Conservation (phyloP, 1,140 invertebrate genomes). For the Holotrichia oblita region DNA sequence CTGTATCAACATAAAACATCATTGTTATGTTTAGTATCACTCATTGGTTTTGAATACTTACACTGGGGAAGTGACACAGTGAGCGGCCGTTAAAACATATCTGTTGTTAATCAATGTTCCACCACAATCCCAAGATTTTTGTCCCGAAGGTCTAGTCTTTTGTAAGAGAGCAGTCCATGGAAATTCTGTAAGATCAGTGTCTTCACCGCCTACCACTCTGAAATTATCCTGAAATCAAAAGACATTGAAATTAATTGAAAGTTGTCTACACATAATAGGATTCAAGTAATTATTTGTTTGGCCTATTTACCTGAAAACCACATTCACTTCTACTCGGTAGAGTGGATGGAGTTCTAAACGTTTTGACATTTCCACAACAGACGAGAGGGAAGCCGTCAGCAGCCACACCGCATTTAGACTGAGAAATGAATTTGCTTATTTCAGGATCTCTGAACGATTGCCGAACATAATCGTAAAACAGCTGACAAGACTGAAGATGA, state of each 20-base stretch:
- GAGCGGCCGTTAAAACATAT: slow-evolving; percentile 68
- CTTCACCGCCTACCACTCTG: slow-evolving; percentile 64
- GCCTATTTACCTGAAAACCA: slow-evolving; percentile 4
- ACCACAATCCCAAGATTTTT: slow-evolving; percentile 62
- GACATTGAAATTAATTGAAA: neutral
- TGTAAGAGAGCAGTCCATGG: slow-evolving; percentile 79
- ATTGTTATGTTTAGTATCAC: neutral
- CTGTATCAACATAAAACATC: slow-evolving; percentile 54
- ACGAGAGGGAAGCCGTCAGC: neutral
- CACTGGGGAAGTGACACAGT: slow-evolving; percentile 60
- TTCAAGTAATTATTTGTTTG: neutral
- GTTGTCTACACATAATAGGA: neutral
- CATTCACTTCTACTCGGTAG: slow-evolving; percentile 5
- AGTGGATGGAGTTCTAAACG: neutral
- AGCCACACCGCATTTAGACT: neutral
- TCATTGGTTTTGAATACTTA: neutral
- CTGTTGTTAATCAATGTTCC: slow-evolving; percentile 63
- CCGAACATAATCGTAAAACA: neutral
- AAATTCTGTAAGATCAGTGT: slow-evolving; percentile 66
- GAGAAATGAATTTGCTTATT: neutral
- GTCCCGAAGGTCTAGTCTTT: slow-evolving; percentile 61
- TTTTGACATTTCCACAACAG: neutral
- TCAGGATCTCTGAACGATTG: neutral
- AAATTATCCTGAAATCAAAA: slow-evolving; percentile 13
- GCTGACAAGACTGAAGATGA: neutral